Evolutionary conservation across 2,888 invertebrate species (phyloP).

Genomic region (Metopia argyrocephala): DNA sequence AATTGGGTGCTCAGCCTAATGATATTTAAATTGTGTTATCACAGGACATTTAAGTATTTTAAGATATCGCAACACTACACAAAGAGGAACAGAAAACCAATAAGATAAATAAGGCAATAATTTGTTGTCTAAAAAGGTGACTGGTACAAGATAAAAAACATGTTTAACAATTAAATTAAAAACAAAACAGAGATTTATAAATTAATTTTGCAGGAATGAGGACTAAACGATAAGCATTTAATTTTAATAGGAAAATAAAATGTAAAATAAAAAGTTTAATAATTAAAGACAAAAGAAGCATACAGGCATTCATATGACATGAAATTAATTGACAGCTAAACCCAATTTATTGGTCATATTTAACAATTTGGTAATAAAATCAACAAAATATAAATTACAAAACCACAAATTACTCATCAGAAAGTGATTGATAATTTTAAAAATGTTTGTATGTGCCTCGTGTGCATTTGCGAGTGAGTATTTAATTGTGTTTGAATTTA

Average conservation of each 20-base stretch:
- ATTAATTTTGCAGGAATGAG: conserved; percentile 5
- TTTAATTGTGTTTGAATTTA: conserved; percentile 38
- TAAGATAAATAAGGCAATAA: conserved; percentile 7
- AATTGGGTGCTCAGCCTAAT: conserved; percentile 78
- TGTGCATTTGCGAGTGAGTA: neutral
- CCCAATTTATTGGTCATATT: neutral
- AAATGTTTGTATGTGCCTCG: neutral
- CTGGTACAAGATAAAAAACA: conserved; percentile 64
- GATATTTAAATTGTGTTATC: conserved; percentile 77
- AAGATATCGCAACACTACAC: conserved; percentile 35
- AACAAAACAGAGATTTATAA: conserved; percentile 36
- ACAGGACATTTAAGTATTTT: conserved; percentile 75
- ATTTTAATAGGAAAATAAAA: neutral
- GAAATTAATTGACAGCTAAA: neutral
- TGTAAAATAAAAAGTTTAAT: neutral
- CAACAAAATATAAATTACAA: neutral
- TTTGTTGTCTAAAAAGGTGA: conserved; percentile 45
- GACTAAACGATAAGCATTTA: neutral
- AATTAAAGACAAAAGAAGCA: conserved; percentile 37
- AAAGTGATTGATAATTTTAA: conserved; percentile 24
- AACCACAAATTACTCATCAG: conserved; percentile 43
- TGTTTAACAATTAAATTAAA: conserved; percentile 60
- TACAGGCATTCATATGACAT: neutral
- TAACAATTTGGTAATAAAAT: neutral
- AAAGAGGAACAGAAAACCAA: neutral